phyloP scores from a whole-genome alignment of 1,140 invertebrate genomes.

The Drosophila lacteicornis region DNA sequence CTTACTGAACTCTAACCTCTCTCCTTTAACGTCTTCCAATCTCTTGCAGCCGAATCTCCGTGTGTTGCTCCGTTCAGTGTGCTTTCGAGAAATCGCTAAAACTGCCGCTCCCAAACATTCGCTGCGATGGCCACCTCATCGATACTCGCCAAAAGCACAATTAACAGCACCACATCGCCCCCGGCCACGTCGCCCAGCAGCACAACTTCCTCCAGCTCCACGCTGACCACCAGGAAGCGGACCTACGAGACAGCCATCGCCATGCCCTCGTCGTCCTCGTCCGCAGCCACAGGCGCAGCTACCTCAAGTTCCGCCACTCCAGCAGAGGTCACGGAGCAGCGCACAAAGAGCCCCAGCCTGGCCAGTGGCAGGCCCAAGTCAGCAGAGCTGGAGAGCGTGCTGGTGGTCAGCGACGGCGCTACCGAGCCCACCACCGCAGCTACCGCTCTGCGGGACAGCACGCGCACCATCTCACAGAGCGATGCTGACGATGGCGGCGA shows the following conservation, averaged over 20 bases:
- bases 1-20: not conserved
- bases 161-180: slow-evolving; percentile 59
- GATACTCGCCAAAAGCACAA: slow-evolving; percentile 78
- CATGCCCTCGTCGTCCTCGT: slow-evolving; percentile 68
- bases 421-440: slow-evolving; percentile 35
- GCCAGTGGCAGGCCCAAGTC: slow-evolving; percentile 18
- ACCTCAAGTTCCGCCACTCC: slow-evolving; percentile 5
- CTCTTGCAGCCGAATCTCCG: slow-evolving; percentile 32
- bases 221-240: slow-evolving; percentile 73
- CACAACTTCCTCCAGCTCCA: slow-evolving; percentile 32
- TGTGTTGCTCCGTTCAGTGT: slow-evolving; percentile 20
- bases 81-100: slow-evolving; percentile 52
- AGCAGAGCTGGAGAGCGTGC: slow-evolving; percentile 4
- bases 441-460: slow-evolving; percentile 71
- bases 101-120: slow-evolving; percentile 66
- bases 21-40: not conserved
- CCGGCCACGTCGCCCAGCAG: slow-evolving; percentile 31
- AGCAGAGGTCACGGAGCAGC: slow-evolving; percentile 48
- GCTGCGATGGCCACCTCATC: slow-evolving; percentile 84
- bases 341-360: slow-evolving; percentile 33
- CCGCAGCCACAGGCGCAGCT: slow-evolving; percentile 17
- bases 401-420: slow-evolving; percentile 21
- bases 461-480: slow-evolving; percentile 80
- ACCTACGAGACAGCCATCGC: slow-evolving; percentile 78
- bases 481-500: slow-evolving; percentile 67